A percentile compares a stretch with the other conserved stretches of the same genome.
Evolutionary conservation across 2,113 vertebrate species (phyloP).

Genomic region (Amazona guildingii): DNA sequence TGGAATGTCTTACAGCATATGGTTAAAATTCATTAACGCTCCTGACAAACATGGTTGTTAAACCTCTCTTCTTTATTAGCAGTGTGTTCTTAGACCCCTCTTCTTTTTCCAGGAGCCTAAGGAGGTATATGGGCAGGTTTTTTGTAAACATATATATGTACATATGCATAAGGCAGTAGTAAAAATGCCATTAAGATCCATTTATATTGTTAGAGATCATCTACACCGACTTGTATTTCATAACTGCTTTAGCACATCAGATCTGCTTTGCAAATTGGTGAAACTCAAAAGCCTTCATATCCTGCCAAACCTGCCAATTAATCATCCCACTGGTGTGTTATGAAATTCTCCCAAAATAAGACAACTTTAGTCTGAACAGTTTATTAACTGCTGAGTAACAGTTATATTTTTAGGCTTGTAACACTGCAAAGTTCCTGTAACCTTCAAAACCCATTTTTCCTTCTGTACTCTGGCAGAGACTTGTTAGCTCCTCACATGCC

Average conservation of each 20-base stretch:
- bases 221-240: neutral
- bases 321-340: neutral
- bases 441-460: neutral
- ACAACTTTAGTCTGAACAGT: neutral
- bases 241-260: neutral
- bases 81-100: neutral
- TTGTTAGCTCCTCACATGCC: neutral
- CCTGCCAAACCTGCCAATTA: neutral
- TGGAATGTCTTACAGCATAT: neutral
- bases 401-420: neutral
- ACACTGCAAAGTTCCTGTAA: neutral
- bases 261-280: conserved; percentile 4
- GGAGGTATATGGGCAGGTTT: neutral
- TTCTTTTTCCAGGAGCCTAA: neutral
- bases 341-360: neutral
- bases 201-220: neutral
- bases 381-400: neutral
- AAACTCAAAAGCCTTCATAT: neutral
- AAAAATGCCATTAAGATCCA: neutral
- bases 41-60: neutral
- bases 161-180: neutral
- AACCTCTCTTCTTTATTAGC: neutral
- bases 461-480: neutral
- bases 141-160: neutral
- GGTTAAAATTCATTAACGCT: neutral